phyloP scores from a whole-genome alignment of 1,140 invertebrate genomes.

The Holotrichia oblita region DNA sequence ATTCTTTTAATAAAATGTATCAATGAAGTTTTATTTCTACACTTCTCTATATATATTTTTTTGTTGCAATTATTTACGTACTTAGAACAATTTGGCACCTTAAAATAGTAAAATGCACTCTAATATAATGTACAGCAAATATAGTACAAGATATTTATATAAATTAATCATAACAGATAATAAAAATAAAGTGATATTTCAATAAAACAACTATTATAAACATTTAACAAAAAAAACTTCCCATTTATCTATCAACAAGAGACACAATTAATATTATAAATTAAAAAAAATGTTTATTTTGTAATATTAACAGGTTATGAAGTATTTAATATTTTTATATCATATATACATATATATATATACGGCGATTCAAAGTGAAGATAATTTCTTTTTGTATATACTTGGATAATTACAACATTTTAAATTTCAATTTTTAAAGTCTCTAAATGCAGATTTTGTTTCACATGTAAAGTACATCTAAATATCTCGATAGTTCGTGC shows the following conservation, averaged over 20 bases:
- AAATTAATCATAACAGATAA: constrained; percentile 25
- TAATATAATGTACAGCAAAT: constrained; percentile 30
- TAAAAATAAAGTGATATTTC: constrained; percentile 32
- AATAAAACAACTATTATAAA: constrained; percentile 31
- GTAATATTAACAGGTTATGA: background rate
- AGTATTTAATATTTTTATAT: constrained; percentile 9
- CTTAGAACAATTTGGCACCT: constrained; percentile 29
- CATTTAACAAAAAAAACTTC: constrained; percentile 35
- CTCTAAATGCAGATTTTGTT: background rate
- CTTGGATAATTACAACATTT: background rate
- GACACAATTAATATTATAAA: constrained; percentile 8
- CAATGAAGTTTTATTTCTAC: background rate
- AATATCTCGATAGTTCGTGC: background rate
- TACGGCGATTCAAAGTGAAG: constrained; percentile 4
- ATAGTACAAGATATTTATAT: constrained; percentile 27
- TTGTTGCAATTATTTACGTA: background rate
- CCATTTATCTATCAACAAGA: constrained; percentile 20
- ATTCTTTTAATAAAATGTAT: background rate
- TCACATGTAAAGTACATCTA: background rate
- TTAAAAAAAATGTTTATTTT: constrained; percentile 23
- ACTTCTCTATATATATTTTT: background rate
- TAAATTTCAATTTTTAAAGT: background rate
- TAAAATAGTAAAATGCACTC: constrained; percentile 24
- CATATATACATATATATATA: background rate
- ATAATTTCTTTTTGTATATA: background rate